These are phyloP conservation scores for Nephrotoma flavescens DNA, from an alignment of 2,888 invertebrate species.

Conservation along the genomic window DNA sequence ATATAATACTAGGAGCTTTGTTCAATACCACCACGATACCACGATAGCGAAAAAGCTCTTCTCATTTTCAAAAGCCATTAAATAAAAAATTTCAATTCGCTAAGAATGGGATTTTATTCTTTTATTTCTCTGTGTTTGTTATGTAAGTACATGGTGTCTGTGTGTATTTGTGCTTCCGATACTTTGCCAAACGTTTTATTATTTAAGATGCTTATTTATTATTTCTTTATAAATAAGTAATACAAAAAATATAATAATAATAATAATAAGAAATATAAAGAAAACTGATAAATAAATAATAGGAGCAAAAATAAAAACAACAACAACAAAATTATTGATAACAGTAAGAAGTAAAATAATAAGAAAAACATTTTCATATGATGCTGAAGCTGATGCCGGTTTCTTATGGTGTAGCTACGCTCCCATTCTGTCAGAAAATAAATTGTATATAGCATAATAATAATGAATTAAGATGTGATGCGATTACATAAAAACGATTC, in stretches of 20 bases:
- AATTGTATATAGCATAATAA: not conserved
- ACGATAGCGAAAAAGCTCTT: not conserved
- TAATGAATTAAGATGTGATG: not conserved
- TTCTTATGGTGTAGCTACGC: not conserved
- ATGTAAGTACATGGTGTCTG: not conserved
- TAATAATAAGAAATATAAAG: not conserved
- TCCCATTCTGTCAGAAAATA: not conserved
- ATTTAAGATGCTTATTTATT: not conserved
- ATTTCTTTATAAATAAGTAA: not conserved
- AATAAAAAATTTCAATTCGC: not conserved
- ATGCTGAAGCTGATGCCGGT: not conserved
- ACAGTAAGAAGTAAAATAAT: not conserved
- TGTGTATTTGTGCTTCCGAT: not conserved
- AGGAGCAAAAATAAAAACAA: not conserved
- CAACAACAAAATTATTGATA: not conserved
- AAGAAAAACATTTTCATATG: not conserved
- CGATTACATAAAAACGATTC: not conserved
- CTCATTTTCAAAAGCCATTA: not conserved
- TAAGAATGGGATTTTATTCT: not conserved
- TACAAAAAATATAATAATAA: not conserved
- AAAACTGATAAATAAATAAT: not conserved
- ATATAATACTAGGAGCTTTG: not conserved
- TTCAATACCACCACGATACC: not conserved
- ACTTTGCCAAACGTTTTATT: not conserved
- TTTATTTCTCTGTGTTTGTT: not conserved